Percentiles rank a stretch among this genome's conserved stretches.
phyloP scores from a whole-genome alignment of 2,797 vertebrate species.

The Sebastes kiyomatsui region DNA sequence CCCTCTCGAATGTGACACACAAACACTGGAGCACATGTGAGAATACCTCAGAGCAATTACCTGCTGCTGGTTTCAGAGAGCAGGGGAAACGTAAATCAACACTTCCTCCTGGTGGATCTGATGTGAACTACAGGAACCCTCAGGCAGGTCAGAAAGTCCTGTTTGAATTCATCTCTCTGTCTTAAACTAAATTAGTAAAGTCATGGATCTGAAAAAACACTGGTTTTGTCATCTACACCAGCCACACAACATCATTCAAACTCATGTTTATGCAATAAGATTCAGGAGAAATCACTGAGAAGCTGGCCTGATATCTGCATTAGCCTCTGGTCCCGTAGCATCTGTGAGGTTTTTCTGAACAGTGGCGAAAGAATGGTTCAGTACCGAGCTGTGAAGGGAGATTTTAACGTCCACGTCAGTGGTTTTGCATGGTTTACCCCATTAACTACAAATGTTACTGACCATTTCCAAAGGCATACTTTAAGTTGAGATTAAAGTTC shows the following conservation, averaged over 20 bases:
- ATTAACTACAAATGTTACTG: not conserved
- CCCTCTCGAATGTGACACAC: conserved; percentile 26
- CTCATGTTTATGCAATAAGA: not conserved
- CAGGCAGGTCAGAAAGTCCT: not conserved
- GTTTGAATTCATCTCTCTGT: not conserved
- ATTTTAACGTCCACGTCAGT: not conserved
- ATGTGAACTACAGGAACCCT: conserved; percentile 56
- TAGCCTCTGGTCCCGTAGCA: no score
- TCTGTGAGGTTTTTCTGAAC: no score
- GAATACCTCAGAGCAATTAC: conserved; percentile 62
- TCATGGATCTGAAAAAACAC: no score
- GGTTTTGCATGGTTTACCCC: not conserved
- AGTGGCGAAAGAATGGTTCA: no score
- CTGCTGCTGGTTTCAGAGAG: conserved; percentile 31
- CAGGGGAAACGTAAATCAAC: conserved; percentile 63
- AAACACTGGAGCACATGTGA: conserved; percentile 29
- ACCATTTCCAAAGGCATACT: not conserved
- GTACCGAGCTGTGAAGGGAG: no score
- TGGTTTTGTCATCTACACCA: no score
- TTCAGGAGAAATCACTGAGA: no score
- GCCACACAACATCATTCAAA: no score
- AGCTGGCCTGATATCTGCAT: no score
- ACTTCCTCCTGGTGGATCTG: conserved; percentile 76
- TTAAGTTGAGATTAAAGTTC: not conserved
- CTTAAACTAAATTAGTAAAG: not conserved